Evolutionary conservation across 2,888 invertebrate species (phyloP).

Genomic region (Xiphydria camelus): DNA sequence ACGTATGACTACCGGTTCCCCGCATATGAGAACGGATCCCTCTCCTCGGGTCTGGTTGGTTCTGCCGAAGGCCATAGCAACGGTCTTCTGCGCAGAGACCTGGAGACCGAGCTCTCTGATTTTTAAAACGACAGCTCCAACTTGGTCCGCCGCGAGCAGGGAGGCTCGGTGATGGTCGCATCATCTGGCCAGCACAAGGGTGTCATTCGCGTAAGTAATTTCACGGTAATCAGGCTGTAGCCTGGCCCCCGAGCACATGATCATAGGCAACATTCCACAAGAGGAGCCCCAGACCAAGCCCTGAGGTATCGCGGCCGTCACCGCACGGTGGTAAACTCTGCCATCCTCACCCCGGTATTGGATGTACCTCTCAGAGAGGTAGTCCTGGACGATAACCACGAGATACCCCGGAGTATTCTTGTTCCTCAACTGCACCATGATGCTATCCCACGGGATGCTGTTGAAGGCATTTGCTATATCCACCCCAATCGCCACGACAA

Average conservation of each 20-base stretch:
- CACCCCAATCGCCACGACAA: background rate
- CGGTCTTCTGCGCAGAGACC: background rate
- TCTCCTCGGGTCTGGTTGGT: background rate
- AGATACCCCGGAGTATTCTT: background rate
- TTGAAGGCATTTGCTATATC: background rate
- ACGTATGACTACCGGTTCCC: background rate
- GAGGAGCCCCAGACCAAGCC: too few species aligned
- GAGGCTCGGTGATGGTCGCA: background rate
- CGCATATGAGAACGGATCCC: background rate
- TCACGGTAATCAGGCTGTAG: background rate
- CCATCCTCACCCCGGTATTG: background rate
- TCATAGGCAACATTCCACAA: background rate
- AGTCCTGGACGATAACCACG: background rate
- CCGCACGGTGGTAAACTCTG: background rate
- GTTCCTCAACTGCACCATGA: too few species aligned
- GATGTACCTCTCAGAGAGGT: background rate
- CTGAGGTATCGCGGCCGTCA: background rate
- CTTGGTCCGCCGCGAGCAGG: background rate
- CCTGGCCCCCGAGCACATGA: background rate
- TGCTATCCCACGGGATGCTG: background rate
- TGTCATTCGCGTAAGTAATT: background rate
- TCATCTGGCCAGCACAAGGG: background rate
- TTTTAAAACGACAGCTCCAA: background rate
- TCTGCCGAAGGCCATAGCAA: background rate
- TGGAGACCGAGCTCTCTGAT: background rate